Evolutionary conservation across 2,113 vertebrate genomes (phyloP).

Genomic region (Pyrgilauda ruficollis): DNA sequence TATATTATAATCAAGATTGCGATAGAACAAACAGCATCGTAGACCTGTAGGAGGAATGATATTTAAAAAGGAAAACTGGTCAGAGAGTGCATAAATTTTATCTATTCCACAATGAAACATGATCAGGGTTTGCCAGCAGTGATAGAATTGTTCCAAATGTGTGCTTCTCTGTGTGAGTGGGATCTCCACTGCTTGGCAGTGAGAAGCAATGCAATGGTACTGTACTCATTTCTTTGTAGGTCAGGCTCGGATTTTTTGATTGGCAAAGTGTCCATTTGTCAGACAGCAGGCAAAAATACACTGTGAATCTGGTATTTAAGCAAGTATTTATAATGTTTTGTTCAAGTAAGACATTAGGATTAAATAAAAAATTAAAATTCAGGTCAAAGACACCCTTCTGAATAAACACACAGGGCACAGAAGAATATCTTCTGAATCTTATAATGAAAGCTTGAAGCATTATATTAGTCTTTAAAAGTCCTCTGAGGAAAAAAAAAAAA

Average conservation of each 20-base stretch:
- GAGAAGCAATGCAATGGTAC: not conserved
- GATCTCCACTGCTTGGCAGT: not conserved
- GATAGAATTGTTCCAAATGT: not conserved
- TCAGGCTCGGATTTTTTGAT: not conserved
- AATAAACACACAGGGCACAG: not conserved
- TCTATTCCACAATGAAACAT: not conserved
- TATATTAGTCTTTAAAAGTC: conserved; percentile 21
- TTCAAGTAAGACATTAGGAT: conserved; percentile 2
- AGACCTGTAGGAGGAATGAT: conserved; percentile 51
- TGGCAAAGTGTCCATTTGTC: not conserved
- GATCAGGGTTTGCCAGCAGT: not conserved
- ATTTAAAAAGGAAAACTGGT: not conserved
- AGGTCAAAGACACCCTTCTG: conserved; percentile 13
- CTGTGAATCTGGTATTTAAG: not conserved
- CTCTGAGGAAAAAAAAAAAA: not conserved
- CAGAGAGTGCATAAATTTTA: not conserved
- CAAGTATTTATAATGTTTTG: not conserved
- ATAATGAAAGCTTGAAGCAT: not conserved
- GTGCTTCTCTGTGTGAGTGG: not conserved
- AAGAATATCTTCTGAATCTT: not conserved
- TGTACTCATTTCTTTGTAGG: not conserved
- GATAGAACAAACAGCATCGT: not conserved
- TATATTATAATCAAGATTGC: not conserved
- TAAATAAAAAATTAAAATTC: not conserved
- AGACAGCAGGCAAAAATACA: conserved; percentile 21